Evolutionary conservation across 2,888 invertebrate species (phyloP).

Genomic region (Netelia inedita): DNA sequence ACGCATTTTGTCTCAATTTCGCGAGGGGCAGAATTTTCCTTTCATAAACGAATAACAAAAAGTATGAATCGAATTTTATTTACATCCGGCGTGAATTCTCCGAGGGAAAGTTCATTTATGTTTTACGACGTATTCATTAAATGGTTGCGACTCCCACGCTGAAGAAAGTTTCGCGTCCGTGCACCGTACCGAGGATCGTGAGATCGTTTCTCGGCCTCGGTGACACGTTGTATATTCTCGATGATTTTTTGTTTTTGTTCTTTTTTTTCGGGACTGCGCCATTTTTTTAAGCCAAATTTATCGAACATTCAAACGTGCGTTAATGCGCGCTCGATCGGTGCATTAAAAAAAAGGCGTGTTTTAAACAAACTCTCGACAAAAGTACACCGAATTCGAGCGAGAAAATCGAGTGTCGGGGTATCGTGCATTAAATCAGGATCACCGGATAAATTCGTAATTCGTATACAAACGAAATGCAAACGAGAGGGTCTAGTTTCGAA

Average conservation of each 20-base stretch:
- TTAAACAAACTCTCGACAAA: slow-evolving; percentile 44
- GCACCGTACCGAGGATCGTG: slow-evolving; percentile 31
- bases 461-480: slow-evolving; percentile 56
- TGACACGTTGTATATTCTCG: background rate
- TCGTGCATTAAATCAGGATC: slow-evolving; percentile 55
- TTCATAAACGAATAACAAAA: background rate
- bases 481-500: slow-evolving; percentile 37
- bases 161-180: slow-evolving; percentile 40
- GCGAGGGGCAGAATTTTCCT: background rate
- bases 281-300: background rate
- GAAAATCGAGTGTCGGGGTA: slow-evolving; percentile 28
- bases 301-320: slow-evolving; percentile 31
- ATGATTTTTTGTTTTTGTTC: background rate
- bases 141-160: slow-evolving; percentile 51
- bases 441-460: slow-evolving; percentile 28
- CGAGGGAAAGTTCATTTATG: slow-evolving; percentile 61
- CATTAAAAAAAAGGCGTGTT: background rate
- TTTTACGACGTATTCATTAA: slow-evolving; percentile 57
- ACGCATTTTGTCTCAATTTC: no score
- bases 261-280: background rate
- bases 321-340: slow-evolving; percentile 32
- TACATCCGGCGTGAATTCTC: background rate
- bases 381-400: slow-evolving; percentile 26
- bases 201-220: slow-evolving; percentile 17
- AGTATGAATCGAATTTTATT: background rate